Base-by-base conservation (phyloP, 2,888 invertebrate species). In the Andrena bicolor region DNA sequence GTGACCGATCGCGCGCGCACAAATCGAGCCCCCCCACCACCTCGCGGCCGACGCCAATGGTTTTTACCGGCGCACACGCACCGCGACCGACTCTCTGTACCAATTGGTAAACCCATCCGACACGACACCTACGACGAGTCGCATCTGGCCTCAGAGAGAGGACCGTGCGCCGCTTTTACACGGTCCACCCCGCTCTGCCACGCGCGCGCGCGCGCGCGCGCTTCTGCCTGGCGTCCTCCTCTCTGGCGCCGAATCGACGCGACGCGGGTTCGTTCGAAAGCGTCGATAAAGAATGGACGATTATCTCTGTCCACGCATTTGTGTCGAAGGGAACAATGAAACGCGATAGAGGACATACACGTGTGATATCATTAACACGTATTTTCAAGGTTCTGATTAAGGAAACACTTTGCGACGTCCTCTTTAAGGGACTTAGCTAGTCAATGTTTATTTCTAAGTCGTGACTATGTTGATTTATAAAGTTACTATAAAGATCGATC, bases 91-190 rank as follows among this genome's bases (percentile, higher is more conserved):
- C 56, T 56, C 78, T 84, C 69, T 76, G 80, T 82, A 82, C 82
- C 88, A 86, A 88, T 88, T 84, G 86, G 84, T 82, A 79, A 80
- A 80, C 78, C 56, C 76, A 78, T 83, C 75, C 74, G 71, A 80
- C 28, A 69, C 80, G 80, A 86, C 88, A 86, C 88, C 86, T 86
- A 86, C 86, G 69, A 86, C 86, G 69, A 81, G 72, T 78, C 76
- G 80, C 86, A 82, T 88, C 81, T 84, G 86, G 78, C 66, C 64
- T 51, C 68, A 76, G 73, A 63, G 72, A 56, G 56, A 56, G 56
- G 23, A 78, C 64, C 83, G 74, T 63, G 77, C 56, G 26, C 58
- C 71, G 66, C 79, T 82, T 66, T 71, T 70, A 53, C 53, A 56
- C 65, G 65, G 3, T 51, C 30, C 60, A 35, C 51, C 49, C 51